Evolutionary conservation across 2,888 invertebrate genomes (phyloP).

Genomic region (Rotaria socialis): DNA sequence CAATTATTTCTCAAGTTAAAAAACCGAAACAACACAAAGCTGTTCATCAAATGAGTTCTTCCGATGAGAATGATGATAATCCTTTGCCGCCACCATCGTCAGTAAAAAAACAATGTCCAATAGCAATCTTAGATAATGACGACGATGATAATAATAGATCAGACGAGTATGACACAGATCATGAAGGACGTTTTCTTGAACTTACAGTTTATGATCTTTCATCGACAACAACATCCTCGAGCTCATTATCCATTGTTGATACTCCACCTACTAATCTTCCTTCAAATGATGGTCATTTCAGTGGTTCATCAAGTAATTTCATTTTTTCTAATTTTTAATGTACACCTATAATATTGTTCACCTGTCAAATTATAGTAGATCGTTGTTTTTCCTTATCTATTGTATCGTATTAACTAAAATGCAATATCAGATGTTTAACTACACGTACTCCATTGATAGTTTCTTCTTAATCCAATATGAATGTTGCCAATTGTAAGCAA

Average conservation of each 20-base stretch:
- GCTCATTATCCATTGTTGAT: not conserved
- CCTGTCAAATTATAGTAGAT: too few species aligned
- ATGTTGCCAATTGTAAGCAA: too few species aligned
- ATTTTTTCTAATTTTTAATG: not conserved
- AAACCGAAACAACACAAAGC: not conserved
- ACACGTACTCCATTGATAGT: too few species aligned
- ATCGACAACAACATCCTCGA: not conserved
- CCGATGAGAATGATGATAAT: not conserved
- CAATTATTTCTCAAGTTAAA: not conserved
- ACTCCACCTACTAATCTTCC: not conserved
- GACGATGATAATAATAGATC: not conserved
- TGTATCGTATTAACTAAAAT: too few species aligned
- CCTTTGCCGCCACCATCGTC: not conserved
- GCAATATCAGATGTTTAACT: too few species aligned
- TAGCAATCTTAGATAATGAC: not conserved
- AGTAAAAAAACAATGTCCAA: not conserved
- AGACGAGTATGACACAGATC: not conserved
- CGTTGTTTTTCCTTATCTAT: too few species aligned
- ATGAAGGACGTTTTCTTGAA: constrained; percentile 25
- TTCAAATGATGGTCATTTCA: not conserved
- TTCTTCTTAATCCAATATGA: too few species aligned
- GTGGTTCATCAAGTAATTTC: not conserved
- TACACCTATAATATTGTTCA: too few species aligned
- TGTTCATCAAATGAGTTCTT: not conserved
- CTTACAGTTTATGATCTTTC: not conserved